Conservation (phyloP, 2,888 invertebrate species). For the Hermaeophaga mercurialis region DNA sequence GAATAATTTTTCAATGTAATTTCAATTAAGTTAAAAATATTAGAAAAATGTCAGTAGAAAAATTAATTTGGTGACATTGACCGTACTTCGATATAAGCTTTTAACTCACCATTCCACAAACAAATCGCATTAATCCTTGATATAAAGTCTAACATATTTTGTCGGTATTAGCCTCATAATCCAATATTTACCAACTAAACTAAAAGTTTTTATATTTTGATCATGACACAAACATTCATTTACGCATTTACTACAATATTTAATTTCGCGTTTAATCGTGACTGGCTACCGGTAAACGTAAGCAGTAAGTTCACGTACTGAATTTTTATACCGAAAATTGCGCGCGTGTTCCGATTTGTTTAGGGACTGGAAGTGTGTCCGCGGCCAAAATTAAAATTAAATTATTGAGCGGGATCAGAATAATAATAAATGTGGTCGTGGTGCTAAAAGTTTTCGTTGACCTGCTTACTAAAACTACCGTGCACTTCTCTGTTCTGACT, state of each 20-base stretch:
- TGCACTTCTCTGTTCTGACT: conserved; percentile 3
- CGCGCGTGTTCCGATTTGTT: conserved; percentile 22
- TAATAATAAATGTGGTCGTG: conserved; percentile 2
- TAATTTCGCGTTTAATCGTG: conserved; percentile 2
- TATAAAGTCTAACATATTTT: too few relatives aligned
- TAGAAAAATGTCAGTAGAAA: too few relatives aligned
- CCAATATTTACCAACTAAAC: too few relatives aligned
- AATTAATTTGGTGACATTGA: too few relatives aligned
- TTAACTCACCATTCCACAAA: too few relatives aligned
- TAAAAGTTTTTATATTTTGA: too few relatives aligned
- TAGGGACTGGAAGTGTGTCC: conserved; percentile 17
- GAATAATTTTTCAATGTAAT: background rate
- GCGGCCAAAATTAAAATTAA: conserved; percentile 21
- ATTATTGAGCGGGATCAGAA: conserved; percentile 16
- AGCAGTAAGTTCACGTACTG: conserved; percentile 13
- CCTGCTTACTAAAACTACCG: conserved; percentile 15
- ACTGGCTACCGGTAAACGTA: background rate
- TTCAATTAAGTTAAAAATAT: background rate
- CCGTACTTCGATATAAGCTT: too few relatives aligned
- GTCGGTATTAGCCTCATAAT: too few relatives aligned
- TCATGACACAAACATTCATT: background rate
- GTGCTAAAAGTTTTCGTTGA: conserved; percentile 8
- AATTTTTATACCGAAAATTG: conserved; percentile 22
- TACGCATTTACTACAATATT: background rate
- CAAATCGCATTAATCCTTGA: too few relatives aligned